Base-by-base conservation (phyloP, 2,888 invertebrate genomes). In the Gonocerus acuteangulatus region DNA sequence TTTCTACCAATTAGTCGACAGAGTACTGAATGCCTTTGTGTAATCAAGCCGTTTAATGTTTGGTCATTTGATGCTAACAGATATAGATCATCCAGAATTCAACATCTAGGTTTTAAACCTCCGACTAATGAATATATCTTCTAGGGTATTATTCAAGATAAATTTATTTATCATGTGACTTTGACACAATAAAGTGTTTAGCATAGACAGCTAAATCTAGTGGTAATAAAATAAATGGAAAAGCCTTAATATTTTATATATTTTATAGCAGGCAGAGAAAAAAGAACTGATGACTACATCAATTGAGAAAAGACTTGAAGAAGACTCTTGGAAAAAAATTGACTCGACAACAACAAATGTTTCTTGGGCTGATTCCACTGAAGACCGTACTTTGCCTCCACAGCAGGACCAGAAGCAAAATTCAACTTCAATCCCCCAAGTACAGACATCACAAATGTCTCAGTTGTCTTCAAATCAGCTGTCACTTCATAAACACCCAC, bases 251-350 rank as follows among this genome's bases (percentile, higher is more conserved):
- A n/a, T n/a, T 39, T 39, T 13, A 9, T 39, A 9, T 39, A 4
- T 13, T 39, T 39, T 47, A 3, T 49, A 19, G 13, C n/a, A 57
- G 57, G 44, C 44, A 16, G 57, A 57, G 18, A 57, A 57, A 23
- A 57, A 57, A 18, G 57, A 57, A 45, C 18, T 57, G 22, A 44
- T 47, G 57, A 21, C 18, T 19, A 27, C n/a, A 16, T 47, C 45
- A 32, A 22, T 34, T 21, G 57, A 57, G 27, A 47, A 15, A 3
- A 39, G 22, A 42, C 36, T 18, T 22, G 59, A 59, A 16, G 49
- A 59, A 21, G 59, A 59, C 15, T 13, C 32, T 6, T 59, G 59
- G 59, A 59, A 45, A 16, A 48, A 59, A 59, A 23, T 32, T n/a
- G 44, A 59, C 13, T n/a, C 49, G 1, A 23, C 42, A 15, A 44